Base-by-base conservation (phyloP, 2,888 invertebrate genomes). In the Hedya salicella region DNA sequence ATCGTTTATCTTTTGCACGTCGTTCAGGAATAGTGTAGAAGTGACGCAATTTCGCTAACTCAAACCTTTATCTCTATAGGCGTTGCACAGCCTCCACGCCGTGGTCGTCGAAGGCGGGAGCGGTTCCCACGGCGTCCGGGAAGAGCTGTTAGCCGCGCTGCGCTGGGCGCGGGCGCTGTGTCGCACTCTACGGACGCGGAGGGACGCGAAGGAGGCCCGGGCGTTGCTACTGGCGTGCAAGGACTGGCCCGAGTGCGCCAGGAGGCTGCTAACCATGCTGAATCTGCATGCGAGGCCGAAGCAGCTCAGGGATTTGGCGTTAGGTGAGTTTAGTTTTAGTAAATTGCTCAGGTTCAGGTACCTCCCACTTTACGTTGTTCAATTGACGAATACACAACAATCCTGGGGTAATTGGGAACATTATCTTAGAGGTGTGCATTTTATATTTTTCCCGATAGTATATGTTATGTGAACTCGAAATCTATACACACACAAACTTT, bases 191-290 rank as follows among this genome's bases (percentile, higher is more conserved):
- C 94, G 96, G 80, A 92, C 95, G 69, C 93, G 95, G 62, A 92
- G 95, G 42, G 95, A 95, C 76, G 91, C 89, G 25, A 95, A 95
- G 73, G 95, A 95, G 75, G 94, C 95, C 4, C 89, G 95, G 50
- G 94, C 94, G 67, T 87, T 95, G 69, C 83, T 95, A 62, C 91
- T 95, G 1, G 94, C 95, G 48, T 95, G 96, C 70, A 98, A 98
- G 86, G 98, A 98, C 77, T 95, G 97, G 94, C 95, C 96, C 42
- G 98, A 98, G 82, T 95, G 97, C 14, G 93, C 97, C n/a, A 94
- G 97, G 67, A 95, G 98, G 68, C 88, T 98, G 70, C 95, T 98
- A 36, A 97, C 97, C 0, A 92, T 98, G 71, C 94, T 98, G 61
- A 98, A 98, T 82, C 95, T 97, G 13, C 98, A 96, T 81, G 97